Percentiles rank a stretch among this genome's conserved stretches.
These are phyloP conservation scores for Anguilla pacifica DNA, from an alignment of 2,797 vertebrate species.

Conservation along the genomic window DNA sequence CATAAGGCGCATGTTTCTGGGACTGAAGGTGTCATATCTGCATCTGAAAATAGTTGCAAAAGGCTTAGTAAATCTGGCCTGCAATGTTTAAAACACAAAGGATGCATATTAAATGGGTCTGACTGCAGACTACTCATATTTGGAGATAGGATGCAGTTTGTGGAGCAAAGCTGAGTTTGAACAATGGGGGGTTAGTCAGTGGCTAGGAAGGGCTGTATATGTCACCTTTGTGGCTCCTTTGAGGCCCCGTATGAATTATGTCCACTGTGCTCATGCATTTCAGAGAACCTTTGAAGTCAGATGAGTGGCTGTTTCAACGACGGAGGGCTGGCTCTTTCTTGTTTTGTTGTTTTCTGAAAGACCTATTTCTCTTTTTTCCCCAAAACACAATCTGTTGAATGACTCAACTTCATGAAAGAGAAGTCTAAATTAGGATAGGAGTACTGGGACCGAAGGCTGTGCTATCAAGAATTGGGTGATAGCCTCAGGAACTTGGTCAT, in stretches of 20 bases:
- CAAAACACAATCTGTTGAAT: background rate
- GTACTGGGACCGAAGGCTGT: background rate
- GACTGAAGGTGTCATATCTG: no score
- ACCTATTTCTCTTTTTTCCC: background rate
- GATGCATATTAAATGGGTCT: background rate
- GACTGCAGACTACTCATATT: background rate
- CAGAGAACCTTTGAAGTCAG: conserved; percentile 4
- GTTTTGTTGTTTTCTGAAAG: conserved; percentile 10
- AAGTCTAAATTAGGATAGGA: background rate
- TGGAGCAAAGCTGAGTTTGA: background rate
- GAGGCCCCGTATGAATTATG: background rate
- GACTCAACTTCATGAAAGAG: background rate
- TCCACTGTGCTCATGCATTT: conserved; percentile 19
- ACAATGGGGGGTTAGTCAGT: background rate
- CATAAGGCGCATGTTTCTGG: no score
- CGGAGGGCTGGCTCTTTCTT: background rate
- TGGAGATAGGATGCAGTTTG: background rate
- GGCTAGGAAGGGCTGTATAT: background rate
- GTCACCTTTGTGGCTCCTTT: background rate
- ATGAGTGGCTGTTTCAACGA: background rate
- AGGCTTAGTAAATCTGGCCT: no score
- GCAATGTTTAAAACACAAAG: background rate
- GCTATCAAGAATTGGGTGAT: background rate
- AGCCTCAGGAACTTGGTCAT: background rate
- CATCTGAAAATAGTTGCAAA: no score